Base-by-base conservation (phyloP, 1,140 invertebrate species). In the Zelostemma sp. region DNA sequence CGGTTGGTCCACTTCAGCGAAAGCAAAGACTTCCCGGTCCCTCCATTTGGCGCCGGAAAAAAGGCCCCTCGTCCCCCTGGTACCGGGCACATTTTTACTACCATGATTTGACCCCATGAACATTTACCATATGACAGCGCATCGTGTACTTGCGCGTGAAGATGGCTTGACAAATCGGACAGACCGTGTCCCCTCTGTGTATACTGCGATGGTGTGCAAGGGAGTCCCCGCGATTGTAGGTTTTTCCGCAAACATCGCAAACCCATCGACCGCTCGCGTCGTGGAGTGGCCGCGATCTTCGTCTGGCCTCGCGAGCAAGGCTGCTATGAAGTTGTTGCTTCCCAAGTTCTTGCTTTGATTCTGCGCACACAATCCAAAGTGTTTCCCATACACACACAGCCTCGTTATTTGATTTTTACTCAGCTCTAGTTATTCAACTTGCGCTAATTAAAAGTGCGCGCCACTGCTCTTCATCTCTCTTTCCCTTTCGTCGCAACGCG, bases 141-240 rank as follows among this genome's bases (percentile, higher is more conserved):
- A 86, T 85, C 17, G 83, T 85, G 75, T 86, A 85, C 72, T 83
- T 86, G 73, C 85, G 80, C 48, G 84, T 86, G 77, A 87, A 86
- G 72, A 86, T 79, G 43, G 79, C 79, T 57, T 81, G 80, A 78
- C 86, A 88, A 47, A 86, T 84, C 19, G 83, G 82, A 73, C 86
- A 88, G 46, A 84, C 68, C 11, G 87, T 87, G 48, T 86, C 85
- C 9, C 87, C 87, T 72, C 81, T 84, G 76, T 88, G 87, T 76
- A 87, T 85, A 73, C 85, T 87, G 67, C 85, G 85, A 70, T 88
- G 87, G 62, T 87, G 85, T 47, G 85, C 85, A 55, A 87, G 77
- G 49, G 84, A 85, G 72, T 86, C 85, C 14, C 82, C 80, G 59
- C 84, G 81, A 76, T 77, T 83, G 78, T 85, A 86, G 68, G 68